Percentiles rank a stretch among this genome's conserved stretches.
phyloP scores from a whole-genome alignment of 2,888 invertebrate species.

The Conistra vaccinii region DNA sequence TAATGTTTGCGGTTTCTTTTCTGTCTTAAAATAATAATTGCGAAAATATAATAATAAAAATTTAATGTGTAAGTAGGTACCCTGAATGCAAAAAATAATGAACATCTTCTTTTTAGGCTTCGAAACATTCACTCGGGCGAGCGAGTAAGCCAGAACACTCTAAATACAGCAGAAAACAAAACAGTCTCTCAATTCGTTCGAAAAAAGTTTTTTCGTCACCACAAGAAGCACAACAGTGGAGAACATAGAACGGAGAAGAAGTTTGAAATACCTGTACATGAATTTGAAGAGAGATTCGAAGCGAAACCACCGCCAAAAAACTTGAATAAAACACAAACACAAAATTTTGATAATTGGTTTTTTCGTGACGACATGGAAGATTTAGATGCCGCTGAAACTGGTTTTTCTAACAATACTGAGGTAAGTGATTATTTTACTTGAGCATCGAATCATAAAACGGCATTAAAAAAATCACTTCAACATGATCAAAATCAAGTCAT shows the following conservation, averaged over 20 bases:
- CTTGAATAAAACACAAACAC: conserved; percentile 65
- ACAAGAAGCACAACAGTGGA: conserved; percentile 77
- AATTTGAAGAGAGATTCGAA: conserved; percentile 91
- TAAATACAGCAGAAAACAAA: conserved; percentile 72
- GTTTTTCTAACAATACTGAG: conserved; percentile 77
- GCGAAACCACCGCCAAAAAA: conserved; percentile 86
- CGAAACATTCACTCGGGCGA: conserved; percentile 85
- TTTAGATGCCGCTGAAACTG: conserved; percentile 83
- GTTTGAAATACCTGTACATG: conserved; percentile 90
- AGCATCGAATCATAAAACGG: too few relatives aligned
- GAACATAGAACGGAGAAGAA: conserved; percentile 74
- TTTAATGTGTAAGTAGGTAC: background rate
- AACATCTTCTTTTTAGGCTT: conserved; percentile 70
- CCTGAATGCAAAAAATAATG: background rate
- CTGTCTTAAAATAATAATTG: background rate
- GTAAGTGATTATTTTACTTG: conserved; percentile 64
- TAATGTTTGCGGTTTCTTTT: conserved; percentile 13
- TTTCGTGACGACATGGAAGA: conserved; percentile 85
- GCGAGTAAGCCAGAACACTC: conserved; percentile 73
- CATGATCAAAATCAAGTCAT: too few relatives aligned
- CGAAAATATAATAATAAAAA: background rate
- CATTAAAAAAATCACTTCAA: too few relatives aligned
- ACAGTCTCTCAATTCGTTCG: conserved; percentile 70
- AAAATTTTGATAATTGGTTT: conserved; percentile 84
- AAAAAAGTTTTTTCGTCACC: conserved; percentile 87